Conservation (phyloP, 23 tunicate genomes). For the Diplosoma virens region DNA sequence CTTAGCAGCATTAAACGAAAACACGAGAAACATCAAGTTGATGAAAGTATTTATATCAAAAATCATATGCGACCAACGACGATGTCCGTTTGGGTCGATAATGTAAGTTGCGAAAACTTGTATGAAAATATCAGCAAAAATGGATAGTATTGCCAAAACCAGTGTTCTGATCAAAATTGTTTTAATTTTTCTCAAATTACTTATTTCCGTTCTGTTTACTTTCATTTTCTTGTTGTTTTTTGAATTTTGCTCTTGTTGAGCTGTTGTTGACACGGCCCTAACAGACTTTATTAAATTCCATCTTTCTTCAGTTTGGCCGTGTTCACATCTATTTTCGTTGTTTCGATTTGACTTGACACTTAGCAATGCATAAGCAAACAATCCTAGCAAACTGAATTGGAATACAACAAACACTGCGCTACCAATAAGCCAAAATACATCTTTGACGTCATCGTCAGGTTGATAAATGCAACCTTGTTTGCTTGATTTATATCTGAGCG, state of each 20-base stretch:
- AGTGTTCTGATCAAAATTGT: neutral
- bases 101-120: constrained; percentile 2
- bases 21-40: neutral
- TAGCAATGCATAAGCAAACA: constrained; percentile 48
- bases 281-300: too few species aligned
- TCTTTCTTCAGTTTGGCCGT: too few species aligned
- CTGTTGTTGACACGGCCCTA: too few species aligned
- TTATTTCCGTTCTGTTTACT: too few species aligned
- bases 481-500: constrained; percentile 10
- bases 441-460: neutral
- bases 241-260: too few species aligned
- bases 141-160: neutral
- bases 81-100: neutral
- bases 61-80: neutral
- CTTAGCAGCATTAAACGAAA: constrained; percentile 7
- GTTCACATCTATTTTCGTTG: too few species aligned
- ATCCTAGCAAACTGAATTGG: constrained; percentile 26
- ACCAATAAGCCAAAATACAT: neutral
- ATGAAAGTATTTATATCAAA: constrained; percentile 4
- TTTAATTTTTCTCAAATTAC: neutral
- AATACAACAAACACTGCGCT: constrained; percentile 16
- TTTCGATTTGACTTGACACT: too few species aligned
- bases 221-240: too few species aligned
- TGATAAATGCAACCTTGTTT: constrained; percentile 18
- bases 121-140: neutral